These are phyloP conservation scores for Chironomus riparius DNA, from an alignment of 2,888 invertebrate species.

Conservation along the genomic window DNA sequence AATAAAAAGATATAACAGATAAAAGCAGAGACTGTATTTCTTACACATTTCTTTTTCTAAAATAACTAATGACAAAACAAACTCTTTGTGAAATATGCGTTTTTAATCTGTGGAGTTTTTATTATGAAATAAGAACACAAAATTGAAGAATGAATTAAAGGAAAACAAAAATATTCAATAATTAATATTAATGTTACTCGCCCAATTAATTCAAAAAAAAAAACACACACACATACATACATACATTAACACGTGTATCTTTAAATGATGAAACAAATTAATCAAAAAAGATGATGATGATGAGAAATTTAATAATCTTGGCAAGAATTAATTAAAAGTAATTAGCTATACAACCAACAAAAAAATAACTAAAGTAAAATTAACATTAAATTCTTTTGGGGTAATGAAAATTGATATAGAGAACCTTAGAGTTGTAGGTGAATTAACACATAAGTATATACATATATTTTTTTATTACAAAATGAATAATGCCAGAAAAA, in stretches of 20 bases:
- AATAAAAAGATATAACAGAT: background rate
- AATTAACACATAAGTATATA: constrained; percentile 1
- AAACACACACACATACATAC: background rate
- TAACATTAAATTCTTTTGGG: background rate
- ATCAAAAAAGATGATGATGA: background rate
- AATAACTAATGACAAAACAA: background rate
- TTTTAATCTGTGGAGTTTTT: constrained; percentile 23
- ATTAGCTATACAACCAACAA: background rate
- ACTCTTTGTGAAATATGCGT: background rate
- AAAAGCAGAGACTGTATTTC: constrained; percentile 26
- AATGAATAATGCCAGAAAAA: background rate
- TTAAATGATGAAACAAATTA: background rate
- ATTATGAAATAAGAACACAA: background rate
- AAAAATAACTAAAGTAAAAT: background rate
- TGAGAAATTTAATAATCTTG: background rate
- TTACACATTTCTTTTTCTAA: constrained; percentile 21
- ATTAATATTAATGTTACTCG: background rate
- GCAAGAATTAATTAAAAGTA: background rate
- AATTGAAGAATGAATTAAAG: background rate
- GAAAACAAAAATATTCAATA: background rate
- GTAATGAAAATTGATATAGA: background rate
- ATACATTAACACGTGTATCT: background rate
- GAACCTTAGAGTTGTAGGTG: background rate
- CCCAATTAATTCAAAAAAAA: background rate
- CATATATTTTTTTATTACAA: constrained; percentile 16